Conservation (phyloP, 2,797 vertebrate genomes). For the Alfaro cultratus region DNA sequence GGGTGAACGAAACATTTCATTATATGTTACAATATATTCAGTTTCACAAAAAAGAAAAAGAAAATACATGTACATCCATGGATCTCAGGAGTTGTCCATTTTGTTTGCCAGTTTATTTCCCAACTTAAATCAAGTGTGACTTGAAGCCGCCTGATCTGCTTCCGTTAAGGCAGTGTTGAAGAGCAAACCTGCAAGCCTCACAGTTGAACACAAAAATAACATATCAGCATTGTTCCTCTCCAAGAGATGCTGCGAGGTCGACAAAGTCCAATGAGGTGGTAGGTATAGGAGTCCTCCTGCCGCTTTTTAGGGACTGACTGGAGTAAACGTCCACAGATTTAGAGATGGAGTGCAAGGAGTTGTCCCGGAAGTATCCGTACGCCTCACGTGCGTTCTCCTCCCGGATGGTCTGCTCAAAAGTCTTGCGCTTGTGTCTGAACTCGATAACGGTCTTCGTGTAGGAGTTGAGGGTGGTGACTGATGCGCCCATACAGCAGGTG, state of each 20-base stretch:
- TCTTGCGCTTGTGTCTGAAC: constrained; percentile 94
- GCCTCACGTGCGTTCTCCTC: constrained; percentile 89
- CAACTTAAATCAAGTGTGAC: constrained; percentile 3
- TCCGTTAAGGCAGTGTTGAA: constrained; percentile 66
- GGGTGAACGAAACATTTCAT: constrained; percentile 15
- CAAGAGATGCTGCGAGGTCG: constrained; percentile 70
- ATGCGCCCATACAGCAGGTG: constrained; percentile 96
- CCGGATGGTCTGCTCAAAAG: constrained; percentile 90
- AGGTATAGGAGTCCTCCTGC: constrained; percentile 69
- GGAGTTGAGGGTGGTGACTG: constrained; percentile 95
- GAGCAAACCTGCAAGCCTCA: neutral
- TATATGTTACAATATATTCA: constrained; percentile 18
- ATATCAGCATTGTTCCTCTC: constrained; percentile 76
- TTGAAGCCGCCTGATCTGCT: constrained; percentile 9
- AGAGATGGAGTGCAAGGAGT: constrained; percentile 81
- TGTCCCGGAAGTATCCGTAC: constrained; percentile 88
- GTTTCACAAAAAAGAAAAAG: constrained; percentile 25
- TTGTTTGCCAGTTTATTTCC: constrained; percentile 3
- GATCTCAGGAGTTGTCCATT: neutral
- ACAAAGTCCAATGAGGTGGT: constrained; percentile 66
- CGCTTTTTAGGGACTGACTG: constrained; percentile 58
- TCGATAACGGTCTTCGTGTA: constrained; percentile 98
- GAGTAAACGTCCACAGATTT: constrained; percentile 73
- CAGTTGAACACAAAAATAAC: neutral
- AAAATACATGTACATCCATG: neutral